phyloP scores from a whole-genome alignment of 2,797 vertebrate species.

The Pipistrellus kuhlii region DNA sequence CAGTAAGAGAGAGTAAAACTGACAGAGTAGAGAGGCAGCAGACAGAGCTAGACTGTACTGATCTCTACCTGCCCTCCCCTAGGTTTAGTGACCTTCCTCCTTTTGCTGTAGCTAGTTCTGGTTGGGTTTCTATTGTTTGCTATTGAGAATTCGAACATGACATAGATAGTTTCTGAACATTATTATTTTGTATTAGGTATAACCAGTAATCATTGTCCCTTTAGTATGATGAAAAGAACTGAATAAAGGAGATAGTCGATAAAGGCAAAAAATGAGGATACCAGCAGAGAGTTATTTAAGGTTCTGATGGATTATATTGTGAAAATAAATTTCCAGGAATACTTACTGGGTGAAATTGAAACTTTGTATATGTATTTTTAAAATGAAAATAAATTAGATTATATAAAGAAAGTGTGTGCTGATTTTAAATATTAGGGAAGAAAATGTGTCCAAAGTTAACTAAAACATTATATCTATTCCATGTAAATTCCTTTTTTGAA shows the following conservation, averaged over 20 bases:
- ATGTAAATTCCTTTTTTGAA: constrained; percentile 57
- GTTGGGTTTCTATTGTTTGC: neutral
- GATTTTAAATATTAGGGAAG: constrained; percentile 33
- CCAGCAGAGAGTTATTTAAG: neutral
- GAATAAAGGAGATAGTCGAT: neutral
- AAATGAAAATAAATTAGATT: constrained; percentile 41
- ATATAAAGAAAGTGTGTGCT: neutral
- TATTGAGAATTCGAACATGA: neutral
- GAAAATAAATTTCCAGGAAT: constrained; percentile 30
- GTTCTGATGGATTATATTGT: neutral
- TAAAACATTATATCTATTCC: constrained; percentile 19
- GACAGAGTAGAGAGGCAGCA: neutral
- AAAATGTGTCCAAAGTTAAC: constrained; percentile 28
- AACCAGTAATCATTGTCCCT: constrained; percentile 18
- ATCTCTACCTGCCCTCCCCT: neutral
- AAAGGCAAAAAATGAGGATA: constrained; percentile 2
- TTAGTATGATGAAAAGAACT: neutral
- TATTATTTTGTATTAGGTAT: neutral
- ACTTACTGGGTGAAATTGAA: neutral
- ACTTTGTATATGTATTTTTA: neutral
- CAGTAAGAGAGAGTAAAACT: neutral
- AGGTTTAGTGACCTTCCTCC: neutral
- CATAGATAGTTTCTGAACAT: neutral
- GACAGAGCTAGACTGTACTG: too few relatives aligned
- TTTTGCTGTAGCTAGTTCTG: neutral